Base-by-base conservation (phyloP, 2,113 vertebrate species). In the Garra rufa region DNA sequence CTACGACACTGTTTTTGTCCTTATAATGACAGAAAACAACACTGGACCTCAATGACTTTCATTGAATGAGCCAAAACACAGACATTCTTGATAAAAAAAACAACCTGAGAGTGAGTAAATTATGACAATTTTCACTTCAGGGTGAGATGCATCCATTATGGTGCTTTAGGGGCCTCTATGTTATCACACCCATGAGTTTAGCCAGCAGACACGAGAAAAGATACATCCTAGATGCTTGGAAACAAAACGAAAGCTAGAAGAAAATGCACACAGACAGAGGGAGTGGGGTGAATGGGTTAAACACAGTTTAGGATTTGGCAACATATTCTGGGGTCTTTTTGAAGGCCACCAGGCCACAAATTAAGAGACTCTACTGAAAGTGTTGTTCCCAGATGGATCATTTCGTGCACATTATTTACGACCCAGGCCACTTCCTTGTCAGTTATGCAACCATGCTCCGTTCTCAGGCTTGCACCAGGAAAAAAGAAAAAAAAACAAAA, bases 181-280 rank as follows among this genome's bases (percentile, higher is more conserved):
- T 38, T 38, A 69, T 28, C 38, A 24, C 6, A 74, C 48, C 57
- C 34, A 46, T 63, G 34, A 21, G 14, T 69, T 69, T 6, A 69
- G 65, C 17, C 34, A 1, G 17, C n/a, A 6, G 17, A 44, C 19
- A 6, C 38, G 34, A 41, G 50, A 17, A 28, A 55, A 74, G 24
- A 21, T 91, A 85, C 81, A 86, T 88, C 75, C 80, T 87, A 88
- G 85, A 90, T 92, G 91, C 88, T 91, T 91, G 92, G 91, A 92
- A 92, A 93, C 92, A 93, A 91, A 91, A 92, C 75, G 88, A 90
- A 50, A 92, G 90, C 86, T 89, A 19, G 41, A 90, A 90, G 89
- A 91, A 91, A 90, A 93, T 92, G 90, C 92, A 91, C 91, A 91
- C 89, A 67, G 86, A 85, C 91, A 92, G 92, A 91, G 92, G 91